Base-by-base conservation (phyloP, 2,888 invertebrate species). In the Eupithecia abbreviata region DNA sequence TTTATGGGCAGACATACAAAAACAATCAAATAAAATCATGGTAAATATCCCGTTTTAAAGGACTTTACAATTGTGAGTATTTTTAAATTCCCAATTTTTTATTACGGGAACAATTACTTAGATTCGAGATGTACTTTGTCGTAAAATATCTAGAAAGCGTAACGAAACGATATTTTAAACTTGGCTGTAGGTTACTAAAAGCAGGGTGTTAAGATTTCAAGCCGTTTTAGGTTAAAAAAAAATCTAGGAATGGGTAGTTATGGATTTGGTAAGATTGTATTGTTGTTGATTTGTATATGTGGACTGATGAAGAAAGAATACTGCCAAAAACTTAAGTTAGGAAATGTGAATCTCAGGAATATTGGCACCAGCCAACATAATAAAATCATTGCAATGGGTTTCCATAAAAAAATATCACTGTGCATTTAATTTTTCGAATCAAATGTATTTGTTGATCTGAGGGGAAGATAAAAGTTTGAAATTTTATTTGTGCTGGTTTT, bases 321-420 rank as follows among this genome's bases (percentile, higher is more conserved):
- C 75, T 75, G 75, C 72, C 75, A 75, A 75, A 75, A 72, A 68
- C 58, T 7, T 72, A 72, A 62, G 41, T 49, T 75, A 72, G 49
- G 71, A 71, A 68, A 71, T n/a, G 3, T 15, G 66, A 74, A 58
- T 67, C 55, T 68, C 45, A n/a, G 55, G 62, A 15, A 66, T 15
- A 41, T 66, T 66, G 15, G 15, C 41, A 15, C 15, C 42, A 30
- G 30, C 62, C 4, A 30, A 30, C 62, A 51, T 5, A 18, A 9
- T 62, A 62, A 18, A 62, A 30, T 30, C 62, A 62, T 62, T 30
- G 12, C 10, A 62, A 62, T 12, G 3, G 30, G 10, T 62, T 62
- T 30, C 4, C 4, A 62, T 62, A 58, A 9, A 30, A 55, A 10
- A 12, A 10, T 18, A 58, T 58, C n/a, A 55, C 6, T 51, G 6